Conservation (phyloP, 2,797 vertebrate species). For the Argentina silus region DNA sequence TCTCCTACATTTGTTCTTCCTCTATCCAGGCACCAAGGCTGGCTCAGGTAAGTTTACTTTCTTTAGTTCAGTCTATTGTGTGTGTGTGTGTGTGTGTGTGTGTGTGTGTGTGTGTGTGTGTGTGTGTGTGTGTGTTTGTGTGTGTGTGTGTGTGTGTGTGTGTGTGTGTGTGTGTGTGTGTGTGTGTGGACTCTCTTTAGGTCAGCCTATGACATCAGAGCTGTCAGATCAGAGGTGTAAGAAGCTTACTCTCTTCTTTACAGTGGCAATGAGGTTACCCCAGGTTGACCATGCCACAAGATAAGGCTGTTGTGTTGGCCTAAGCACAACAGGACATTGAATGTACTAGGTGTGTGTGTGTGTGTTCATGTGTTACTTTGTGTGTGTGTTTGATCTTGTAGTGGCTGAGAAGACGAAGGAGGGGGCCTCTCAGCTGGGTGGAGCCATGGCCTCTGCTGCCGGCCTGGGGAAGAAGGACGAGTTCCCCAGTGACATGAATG, state of each 20-base stretch:
- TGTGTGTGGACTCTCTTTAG: neutral
- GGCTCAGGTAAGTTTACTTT: constrained; percentile 84
- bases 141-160: constrained; percentile 9
- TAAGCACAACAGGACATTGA: neutral
- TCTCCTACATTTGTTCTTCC: constrained; percentile 24
- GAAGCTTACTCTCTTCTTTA: neutral
- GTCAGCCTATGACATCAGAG: neutral
- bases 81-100: neutral
- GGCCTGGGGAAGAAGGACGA: constrained; percentile 97
- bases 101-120: constrained; percentile 14
- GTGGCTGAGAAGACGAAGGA: constrained; percentile 98
- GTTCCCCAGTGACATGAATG: constrained; percentile 93
- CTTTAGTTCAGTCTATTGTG: constrained; percentile 27
- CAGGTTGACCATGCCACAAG: neutral
- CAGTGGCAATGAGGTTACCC: neutral
- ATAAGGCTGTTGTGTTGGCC: neutral
- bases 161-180: neutral
- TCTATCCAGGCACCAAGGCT: constrained; percentile 90
- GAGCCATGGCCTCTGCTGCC: constrained; percentile 91
- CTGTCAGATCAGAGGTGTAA: neutral
- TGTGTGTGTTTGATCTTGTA: constrained; percentile 43
- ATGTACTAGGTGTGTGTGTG: neutral
- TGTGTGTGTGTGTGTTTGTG: constrained; percentile 17
- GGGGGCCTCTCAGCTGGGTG: constrained; percentile 87
- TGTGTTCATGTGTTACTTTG: neutral